Percentiles rank a stretch among this genome's conserved stretches.
phyloP scores from a whole-genome alignment of 2,113 vertebrate genomes.

The Pteruthius melanotis region DNA sequence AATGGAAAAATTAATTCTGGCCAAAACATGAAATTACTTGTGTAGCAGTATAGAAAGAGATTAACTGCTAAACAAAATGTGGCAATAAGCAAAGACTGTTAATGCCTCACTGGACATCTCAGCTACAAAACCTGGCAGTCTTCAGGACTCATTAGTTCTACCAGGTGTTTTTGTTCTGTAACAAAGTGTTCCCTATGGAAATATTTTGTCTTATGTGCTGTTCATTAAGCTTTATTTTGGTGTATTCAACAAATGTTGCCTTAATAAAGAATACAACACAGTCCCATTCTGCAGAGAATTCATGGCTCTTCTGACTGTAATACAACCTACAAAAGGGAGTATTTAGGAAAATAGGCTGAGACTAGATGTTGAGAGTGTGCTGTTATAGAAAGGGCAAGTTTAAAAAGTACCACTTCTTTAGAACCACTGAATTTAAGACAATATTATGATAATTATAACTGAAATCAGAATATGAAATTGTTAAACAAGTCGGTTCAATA shows the following conservation, averaged over 20 bases:
- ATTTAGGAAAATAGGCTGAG: not conserved
- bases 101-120: not conserved
- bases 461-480: not conserved
- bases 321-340: not conserved
- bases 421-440: not conserved
- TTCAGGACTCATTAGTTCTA: not conserved
- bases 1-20: not conserved
- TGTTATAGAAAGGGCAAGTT: not conserved
- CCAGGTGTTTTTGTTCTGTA: not conserved
- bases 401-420: not conserved
- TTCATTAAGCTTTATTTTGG: not conserved
- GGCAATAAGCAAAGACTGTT: not conserved
- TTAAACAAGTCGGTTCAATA: not conserved
- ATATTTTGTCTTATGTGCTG: not conserved
- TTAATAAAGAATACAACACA: not conserved
- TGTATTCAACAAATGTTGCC: not conserved
- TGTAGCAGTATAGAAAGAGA: not conserved
- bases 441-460: not conserved
- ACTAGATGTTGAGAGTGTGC: not conserved
- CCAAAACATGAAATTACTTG: not conserved
- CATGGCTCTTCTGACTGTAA: not conserved
- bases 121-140: not conserved
- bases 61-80: not conserved
- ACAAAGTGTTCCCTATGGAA: not conserved
- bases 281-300: not conserved